Evolutionary conservation across 1,140 invertebrate genomes (phyloP).

Genomic region (Chironomus striatipennis): DNA sequence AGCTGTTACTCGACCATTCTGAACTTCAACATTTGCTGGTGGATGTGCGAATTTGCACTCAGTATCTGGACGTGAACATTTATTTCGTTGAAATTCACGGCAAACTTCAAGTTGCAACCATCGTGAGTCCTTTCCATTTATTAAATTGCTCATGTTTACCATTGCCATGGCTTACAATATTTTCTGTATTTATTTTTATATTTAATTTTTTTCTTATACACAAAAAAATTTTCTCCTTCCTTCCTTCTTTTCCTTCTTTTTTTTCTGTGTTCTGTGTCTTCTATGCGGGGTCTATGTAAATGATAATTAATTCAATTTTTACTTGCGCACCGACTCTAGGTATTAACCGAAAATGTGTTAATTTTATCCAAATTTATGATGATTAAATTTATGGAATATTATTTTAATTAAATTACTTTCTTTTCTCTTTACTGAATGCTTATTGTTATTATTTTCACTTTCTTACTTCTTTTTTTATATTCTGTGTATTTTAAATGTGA

Average conservation of each 20-base stretch:
- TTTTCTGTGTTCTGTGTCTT: not conserved
- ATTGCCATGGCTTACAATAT: conserved; percentile 71
- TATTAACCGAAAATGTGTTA: conserved; percentile 21
- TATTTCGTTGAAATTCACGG: conserved; percentile 98
- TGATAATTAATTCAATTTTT: conserved; percentile 22
- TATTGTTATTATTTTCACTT: conserved; percentile 1
- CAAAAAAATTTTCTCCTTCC: not conserved
- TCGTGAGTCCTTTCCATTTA: conserved; percentile 97
- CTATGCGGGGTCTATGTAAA: not conserved
- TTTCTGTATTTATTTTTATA: not conserved
- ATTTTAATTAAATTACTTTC: conserved; percentile 18
- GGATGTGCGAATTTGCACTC: conserved; percentile 99
- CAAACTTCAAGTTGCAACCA: conserved; percentile 99
- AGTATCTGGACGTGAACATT: conserved; percentile 95
- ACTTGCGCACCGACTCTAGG: not conserved
- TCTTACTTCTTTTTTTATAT: too few species aligned
- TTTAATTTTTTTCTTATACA: not conserved
- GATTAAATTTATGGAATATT: conserved; percentile 24
- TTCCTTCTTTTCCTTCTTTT: not conserved
- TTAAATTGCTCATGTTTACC: conserved; percentile 94
- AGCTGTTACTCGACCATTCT: conserved; percentile 98
- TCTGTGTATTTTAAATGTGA: not conserved
- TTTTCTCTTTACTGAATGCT: not conserved
- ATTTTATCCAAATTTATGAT: conserved; percentile 24
- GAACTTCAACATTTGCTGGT: conserved; percentile 96